Conservation (phyloP, 1,140 invertebrate genomes). For the Procambarus clarkii region DNA sequence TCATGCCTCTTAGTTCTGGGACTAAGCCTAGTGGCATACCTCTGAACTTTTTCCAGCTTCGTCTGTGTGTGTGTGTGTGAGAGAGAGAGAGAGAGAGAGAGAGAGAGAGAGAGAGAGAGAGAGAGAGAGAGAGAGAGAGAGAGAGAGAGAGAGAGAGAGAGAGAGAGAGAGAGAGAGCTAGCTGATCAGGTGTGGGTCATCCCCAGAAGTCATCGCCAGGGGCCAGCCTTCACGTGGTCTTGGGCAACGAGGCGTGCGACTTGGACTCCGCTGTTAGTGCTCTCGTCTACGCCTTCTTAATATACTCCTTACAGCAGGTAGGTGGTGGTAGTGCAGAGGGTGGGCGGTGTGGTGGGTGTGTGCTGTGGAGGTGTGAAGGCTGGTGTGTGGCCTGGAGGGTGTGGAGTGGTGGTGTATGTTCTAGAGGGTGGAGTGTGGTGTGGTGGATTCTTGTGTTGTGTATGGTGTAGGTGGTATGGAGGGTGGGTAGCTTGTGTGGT, state of each 20-base stretch:
- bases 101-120: too few relatives aligned
- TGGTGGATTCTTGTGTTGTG: background rate
- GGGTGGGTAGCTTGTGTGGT: too few relatives aligned
- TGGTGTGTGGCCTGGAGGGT: background rate
- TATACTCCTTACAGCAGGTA: constrained; percentile 31
- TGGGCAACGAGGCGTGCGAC: constrained; percentile 56
- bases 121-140: too few relatives aligned
- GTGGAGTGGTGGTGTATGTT: background rate
- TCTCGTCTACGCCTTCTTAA: constrained; percentile 55
- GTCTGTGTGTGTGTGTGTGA: too few relatives aligned
- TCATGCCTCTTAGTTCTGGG: too few relatives aligned
- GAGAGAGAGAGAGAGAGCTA: too few relatives aligned
- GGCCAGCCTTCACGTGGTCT: constrained; percentile 20
- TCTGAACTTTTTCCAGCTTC: too few relatives aligned
- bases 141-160: too few relatives aligned
- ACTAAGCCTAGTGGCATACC: too few relatives aligned
- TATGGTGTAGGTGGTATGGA: too few relatives aligned
- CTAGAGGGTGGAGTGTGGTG: background rate
- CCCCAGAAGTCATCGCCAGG: background rate
- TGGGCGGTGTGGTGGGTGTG: background rate
- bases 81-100: too few relatives aligned
- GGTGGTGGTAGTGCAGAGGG: background rate
- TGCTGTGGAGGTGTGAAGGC: background rate
- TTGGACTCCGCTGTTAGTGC: constrained; percentile 59
- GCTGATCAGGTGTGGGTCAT: background rate